Base-by-base conservation (phyloP, 2,888 invertebrate genomes). In the Teleogryllus oceanicus region DNA sequence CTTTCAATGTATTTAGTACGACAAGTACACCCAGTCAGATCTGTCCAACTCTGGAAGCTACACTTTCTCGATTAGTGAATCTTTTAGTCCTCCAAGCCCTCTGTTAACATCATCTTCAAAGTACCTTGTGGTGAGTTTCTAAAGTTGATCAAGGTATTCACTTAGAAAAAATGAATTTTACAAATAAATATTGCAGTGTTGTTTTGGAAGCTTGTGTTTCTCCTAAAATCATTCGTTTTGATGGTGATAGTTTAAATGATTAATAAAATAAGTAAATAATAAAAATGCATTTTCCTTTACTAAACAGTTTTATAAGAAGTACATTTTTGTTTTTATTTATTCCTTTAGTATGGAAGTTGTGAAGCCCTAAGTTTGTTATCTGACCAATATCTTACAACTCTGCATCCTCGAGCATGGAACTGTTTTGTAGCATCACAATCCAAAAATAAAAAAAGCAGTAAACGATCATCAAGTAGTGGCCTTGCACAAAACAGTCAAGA, bases 331-430 rank as follows among this genome's bases (percentile, higher is more conserved):
- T 74, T 50, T 78, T n/a, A 74, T 78, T 82, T 83, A 75, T 88
- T 86, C 37, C 8, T 37, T 82, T 84, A 92, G 89, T 89, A 88
- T 84, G 93, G 94, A 0, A 92, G 91, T 84, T 89, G 91, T 84
- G 91, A 94, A 86, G 90, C 94, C 0, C 87, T 96, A 2, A 90
- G 90, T 83, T 85, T 89, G 8, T 86, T 96, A 62, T 92, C 93
- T 78, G 89, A 89, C 78, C 87, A 87, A 37, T 96, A 92, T 87
- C 89, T 91, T 0, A 92, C 94, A 2, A 92, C 92, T 83, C 87
- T 90, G 24, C 92, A 94, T 85, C 87, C 89, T 12, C 89, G 89
- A 24, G 91, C 93, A 0, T 96, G 94, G 92, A 89, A 90, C 82
- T 92, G 91, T 84, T 82, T 87, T 83, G 77, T 82, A 12, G 79